These are phyloP conservation scores for Masticophis lateralis DNA, from an alignment of 2,797 vertebrate genomes.

Conservation along the genomic window DNA sequence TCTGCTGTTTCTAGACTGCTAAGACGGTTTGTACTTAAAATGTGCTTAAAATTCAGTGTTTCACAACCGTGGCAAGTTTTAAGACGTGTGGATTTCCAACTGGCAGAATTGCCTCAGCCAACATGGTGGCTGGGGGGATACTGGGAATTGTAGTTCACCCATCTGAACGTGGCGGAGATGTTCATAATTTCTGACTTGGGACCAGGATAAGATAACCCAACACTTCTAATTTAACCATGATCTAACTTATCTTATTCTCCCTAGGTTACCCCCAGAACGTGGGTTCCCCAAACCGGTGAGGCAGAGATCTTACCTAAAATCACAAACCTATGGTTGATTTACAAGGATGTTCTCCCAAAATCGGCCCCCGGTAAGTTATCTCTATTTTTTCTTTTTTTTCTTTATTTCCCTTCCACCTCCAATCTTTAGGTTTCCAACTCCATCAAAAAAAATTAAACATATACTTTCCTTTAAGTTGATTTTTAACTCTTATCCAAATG, in stretches of 20 bases:
- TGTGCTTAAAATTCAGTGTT: background rate
- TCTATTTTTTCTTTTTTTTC: background rate
- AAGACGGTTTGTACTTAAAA: background rate
- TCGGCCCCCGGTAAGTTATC: constrained; percentile 82
- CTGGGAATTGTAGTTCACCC: background rate
- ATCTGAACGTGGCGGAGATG: background rate
- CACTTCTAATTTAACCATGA: background rate
- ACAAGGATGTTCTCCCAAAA: constrained; percentile 87
- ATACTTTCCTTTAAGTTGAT: background rate
- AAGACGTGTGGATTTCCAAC: background rate
- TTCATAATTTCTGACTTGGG: background rate
- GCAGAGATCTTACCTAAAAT: constrained; percentile 53
- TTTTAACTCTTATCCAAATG: background rate
- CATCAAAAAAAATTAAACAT: background rate
- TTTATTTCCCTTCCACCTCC: background rate
- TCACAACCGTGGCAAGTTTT: background rate
- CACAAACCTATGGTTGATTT: constrained; percentile 52
- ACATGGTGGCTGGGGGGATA: background rate
- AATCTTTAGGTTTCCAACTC: background rate
- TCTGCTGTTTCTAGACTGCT: background rate
- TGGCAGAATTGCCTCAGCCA: background rate
- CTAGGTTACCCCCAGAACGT: background rate
- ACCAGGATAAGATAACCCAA: background rate
- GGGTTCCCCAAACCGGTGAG: background rate
- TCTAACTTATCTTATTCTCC: background rate